These are phyloP conservation scores for Carassius carassius DNA, from an alignment of 2,113 vertebrate species.

Conservation along the genomic window DNA sequence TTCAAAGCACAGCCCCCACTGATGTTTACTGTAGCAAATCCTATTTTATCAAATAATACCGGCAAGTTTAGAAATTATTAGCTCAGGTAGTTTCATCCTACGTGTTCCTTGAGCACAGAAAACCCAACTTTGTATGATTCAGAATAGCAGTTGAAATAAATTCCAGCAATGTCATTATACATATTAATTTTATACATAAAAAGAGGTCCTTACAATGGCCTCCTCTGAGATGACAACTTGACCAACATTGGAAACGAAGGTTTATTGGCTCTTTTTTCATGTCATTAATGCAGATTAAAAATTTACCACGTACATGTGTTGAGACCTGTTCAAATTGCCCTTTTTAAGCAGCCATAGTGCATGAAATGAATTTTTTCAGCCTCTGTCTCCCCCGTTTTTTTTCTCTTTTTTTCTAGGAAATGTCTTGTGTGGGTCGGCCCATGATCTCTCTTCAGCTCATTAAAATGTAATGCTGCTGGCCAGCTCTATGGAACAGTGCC, in stretches of 20 bases:
- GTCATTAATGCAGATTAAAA: constrained; percentile 86
- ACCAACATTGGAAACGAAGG: constrained; percentile 85
- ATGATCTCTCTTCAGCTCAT: constrained; percentile 81
- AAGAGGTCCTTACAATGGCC: constrained; percentile 74
- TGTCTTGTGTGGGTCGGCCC: constrained; percentile 73
- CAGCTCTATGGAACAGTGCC: constrained; percentile 83
- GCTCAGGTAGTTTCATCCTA: neutral
- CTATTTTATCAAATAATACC: neutral
- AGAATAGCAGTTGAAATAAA: neutral
- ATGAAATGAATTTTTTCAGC: constrained; percentile 84
- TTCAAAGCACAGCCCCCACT: neutral
- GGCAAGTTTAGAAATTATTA: neutral
- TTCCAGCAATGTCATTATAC: neutral
- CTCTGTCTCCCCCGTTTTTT: constrained; percentile 59
- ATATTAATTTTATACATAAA: constrained; percentile 79
- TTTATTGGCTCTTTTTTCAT: constrained; percentile 81
- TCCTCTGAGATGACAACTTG: constrained; percentile 76
- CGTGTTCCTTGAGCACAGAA: neutral
- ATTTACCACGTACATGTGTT: constrained; percentile 83
- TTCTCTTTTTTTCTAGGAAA: constrained; percentile 61
- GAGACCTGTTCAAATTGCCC: constrained; percentile 69
- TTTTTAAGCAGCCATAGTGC: constrained; percentile 81
- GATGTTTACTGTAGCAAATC: neutral
- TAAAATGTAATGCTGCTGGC: constrained; percentile 83
- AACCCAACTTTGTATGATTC: neutral